Evolutionary conservation across 2,888 invertebrate genomes (phyloP), one percentile per base, ranked within the genome.

Genomic region (Drosophila falleni): DNA sequence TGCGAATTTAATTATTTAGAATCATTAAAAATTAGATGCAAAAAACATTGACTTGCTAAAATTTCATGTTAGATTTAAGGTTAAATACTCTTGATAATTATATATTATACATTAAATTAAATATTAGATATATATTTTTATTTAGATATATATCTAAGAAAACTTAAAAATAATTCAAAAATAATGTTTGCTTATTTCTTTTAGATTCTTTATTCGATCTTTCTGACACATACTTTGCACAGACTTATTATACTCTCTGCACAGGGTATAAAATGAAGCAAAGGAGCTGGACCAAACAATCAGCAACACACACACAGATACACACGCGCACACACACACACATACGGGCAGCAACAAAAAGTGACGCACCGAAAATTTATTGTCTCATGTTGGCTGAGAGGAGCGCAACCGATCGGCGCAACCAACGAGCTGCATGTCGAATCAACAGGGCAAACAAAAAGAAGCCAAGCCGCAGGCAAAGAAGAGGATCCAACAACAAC

Each of bases 321-420:
- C 37, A 8, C 33, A 55, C 16, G 16, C 53, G 9, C 29, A 33
- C 39, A 37, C 49, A 41, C 50, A 41, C 16, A 10, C 41, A 10
- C 50, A 50, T 9, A 35, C 26, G 26, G 11, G 26, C 56, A 39
- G 23, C 16, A 49, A 46, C 61, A 77, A 83, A 87, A 84, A 82
- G 66, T 84, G 84, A 84, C 88, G 84, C 86, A 84, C 84, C 84
- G 84, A 87, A 84, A 84, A 84, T 84, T 87, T 84, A 84, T 84
- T 84, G 84, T 84, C 88, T 78, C 85, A 78, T 84, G 81, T 59
- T 53, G 62, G 31, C 46, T 19, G 46, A 37, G 39, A 44, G 31
- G 26, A 29, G 55, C 37, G 54, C 61, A 54, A 53, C 42, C 58
- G 58, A 58, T 56, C 35, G 26, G 55, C 19, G 37, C 19, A 51